Evolutionary conservation across 2,113 vertebrate genomes (phyloP).

Genomic region (Catharus bicknelli): DNA sequence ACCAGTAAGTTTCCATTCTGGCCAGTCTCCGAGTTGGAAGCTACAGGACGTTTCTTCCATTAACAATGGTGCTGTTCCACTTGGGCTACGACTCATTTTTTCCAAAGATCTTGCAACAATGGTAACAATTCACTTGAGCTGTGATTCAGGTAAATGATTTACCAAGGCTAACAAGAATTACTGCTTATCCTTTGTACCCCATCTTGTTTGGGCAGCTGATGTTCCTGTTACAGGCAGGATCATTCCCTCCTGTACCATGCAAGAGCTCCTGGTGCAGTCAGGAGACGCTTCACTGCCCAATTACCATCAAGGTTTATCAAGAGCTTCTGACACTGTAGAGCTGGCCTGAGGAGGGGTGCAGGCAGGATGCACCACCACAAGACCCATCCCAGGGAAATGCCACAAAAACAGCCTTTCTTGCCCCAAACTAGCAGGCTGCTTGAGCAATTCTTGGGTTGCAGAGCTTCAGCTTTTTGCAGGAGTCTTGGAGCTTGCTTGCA

Average conservation of each 20-base stretch:
- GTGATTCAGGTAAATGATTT: slow-evolving; percentile 17
- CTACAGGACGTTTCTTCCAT: neutral
- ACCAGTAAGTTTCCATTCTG: neutral
- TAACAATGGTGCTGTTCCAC: neutral
- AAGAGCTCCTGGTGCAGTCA: neutral
- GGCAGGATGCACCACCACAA: neutral
- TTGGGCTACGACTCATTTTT: neutral
- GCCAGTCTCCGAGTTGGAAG: neutral
- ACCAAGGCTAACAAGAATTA: neutral
- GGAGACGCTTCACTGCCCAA: neutral
- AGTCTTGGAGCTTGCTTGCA: neutral
- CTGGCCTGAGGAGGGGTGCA: neutral
- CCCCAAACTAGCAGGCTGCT: neutral
- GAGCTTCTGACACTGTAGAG: neutral
- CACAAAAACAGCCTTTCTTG: neutral
- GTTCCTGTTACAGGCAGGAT: neutral
- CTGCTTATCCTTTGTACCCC: neutral
- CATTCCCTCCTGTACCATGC: neutral
- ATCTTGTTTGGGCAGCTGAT: neutral
- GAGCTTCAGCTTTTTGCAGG: neutral
- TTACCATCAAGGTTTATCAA: neutral
- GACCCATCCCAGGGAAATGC: neutral
- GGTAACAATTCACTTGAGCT: neutral
- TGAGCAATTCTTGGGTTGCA: neutral
- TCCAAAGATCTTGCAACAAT: neutral